Percentiles rank a stretch among this genome's conserved stretches.
phyloP scores from a whole-genome alignment of 2,888 invertebrate species.

The Syrphus vitripennis region DNA sequence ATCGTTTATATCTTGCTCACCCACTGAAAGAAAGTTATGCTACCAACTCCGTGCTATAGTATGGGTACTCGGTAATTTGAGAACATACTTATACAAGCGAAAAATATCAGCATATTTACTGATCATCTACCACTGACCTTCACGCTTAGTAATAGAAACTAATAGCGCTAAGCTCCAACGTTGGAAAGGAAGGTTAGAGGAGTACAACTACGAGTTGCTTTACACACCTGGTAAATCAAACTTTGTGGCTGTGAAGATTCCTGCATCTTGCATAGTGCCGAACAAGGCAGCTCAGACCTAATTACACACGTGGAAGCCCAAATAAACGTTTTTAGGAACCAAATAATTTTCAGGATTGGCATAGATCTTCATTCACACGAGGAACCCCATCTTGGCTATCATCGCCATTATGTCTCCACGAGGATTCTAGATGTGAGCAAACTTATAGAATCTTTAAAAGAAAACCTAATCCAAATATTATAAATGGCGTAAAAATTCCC shows the following conservation, averaged over 20 bases:
- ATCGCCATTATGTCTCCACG: background rate
- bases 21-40: background rate
- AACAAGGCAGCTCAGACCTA: too few relatives aligned
- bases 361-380: background rate
- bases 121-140: conserved; percentile 39
- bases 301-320: too few relatives aligned
- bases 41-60: conserved; percentile 6
- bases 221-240: too few relatives aligned
- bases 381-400: conserved; percentile 6
- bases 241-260: conserved; percentile 9
- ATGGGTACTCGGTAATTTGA: conserved; percentile 1
- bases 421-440: background rate
- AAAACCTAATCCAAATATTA: background rate
- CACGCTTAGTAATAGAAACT: conserved; percentile 25
- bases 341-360: background rate
- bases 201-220: too few relatives aligned
- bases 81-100: conserved; percentile 22
- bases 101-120: conserved; percentile 21
- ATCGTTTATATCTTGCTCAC: too few relatives aligned
- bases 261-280: conserved; percentile 52
- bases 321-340: conserved; percentile 9
- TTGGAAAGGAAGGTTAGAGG: too few relatives aligned
- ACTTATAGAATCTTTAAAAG: background rate
- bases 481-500: conserved; percentile 32
- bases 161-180: conserved; percentile 42